Conservation (phyloP, 2,797 vertebrate genomes). For the Platyrinchus mystaceus region DNA sequence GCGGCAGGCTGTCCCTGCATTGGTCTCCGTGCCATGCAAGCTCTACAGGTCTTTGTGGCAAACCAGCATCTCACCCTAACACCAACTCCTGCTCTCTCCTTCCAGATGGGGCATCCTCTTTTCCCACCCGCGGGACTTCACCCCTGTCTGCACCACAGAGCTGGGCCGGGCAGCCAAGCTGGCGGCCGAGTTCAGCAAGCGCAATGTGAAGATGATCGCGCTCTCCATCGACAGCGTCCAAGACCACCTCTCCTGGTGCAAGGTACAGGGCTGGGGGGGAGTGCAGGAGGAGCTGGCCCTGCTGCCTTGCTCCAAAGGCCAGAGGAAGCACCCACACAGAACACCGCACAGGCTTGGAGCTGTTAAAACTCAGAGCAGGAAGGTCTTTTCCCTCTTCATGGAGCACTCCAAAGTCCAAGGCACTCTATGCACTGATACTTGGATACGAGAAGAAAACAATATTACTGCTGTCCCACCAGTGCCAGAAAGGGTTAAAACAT, state of each 20-base stretch:
- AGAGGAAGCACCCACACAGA: neutral
- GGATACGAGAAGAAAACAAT: neutral
- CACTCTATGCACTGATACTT: neutral
- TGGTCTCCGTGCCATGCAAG: accelerated
- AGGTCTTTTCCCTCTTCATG: neutral
- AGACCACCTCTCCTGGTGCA: conserved; percentile 92
- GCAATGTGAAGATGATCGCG: conserved; percentile 92
- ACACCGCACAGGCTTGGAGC: neutral
- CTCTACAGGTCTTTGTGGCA: neutral
- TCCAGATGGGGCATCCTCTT: conserved; percentile 95
- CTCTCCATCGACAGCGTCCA: conserved; percentile 91
- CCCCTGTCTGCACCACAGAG: conserved; percentile 96
- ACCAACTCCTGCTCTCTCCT: neutral
- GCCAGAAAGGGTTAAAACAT: neutral
- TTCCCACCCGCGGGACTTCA: conserved; percentile 95
- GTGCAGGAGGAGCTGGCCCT: neutral
- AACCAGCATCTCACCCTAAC: neutral
- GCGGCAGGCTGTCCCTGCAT: neutral
- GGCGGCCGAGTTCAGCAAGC: conserved; percentile 86
- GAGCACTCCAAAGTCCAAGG: neutral
- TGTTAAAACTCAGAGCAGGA: neutral
- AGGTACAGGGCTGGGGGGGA: conserved; percentile 73
- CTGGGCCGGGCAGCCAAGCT: conserved; percentile 86
- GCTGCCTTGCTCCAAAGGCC: neutral
- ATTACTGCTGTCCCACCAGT: neutral